Evolutionary conservation across 2,888 invertebrate species (phyloP).

Genomic region (Melieria omissa): DNA sequence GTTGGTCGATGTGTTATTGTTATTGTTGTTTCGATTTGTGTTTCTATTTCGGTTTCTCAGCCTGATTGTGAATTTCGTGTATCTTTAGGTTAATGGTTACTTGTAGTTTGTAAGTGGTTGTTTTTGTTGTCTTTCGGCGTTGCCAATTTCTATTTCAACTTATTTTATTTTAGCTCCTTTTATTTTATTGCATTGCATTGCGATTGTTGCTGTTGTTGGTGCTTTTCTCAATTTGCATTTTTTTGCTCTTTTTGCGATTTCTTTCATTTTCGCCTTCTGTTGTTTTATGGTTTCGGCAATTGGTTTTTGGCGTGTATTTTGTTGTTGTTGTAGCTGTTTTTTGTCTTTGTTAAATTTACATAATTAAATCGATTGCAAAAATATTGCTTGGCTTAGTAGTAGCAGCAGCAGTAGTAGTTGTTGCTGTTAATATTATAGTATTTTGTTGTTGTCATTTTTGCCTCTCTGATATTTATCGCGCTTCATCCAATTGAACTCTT

Average conservation of each 20-base stretch:
- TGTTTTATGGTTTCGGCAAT: conserved; percentile 1
- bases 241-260: conserved; percentile 9
- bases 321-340: conserved; percentile 9
- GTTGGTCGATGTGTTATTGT: too few relatives aligned
- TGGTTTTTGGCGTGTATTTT: conserved; percentile 7
- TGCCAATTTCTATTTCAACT: not conserved
- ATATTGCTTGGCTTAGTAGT: not conserved
- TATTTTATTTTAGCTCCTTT: not conserved
- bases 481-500: not conserved
- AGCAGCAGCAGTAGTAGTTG: not conserved
- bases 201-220: too few relatives aligned
- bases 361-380: conserved; percentile 43
- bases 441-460: too few relatives aligned
- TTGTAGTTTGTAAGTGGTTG: not conserved
- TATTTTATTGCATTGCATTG: not conserved
- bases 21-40: not conserved
- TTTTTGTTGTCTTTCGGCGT: not conserved
- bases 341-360: conserved; percentile 35
- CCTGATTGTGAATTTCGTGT: conserved; percentile 1
- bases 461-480: too few relatives aligned
- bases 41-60: not conserved
- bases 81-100: conserved; percentile 13
- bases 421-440: not conserved
- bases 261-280: not conserved
- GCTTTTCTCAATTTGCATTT: conserved; percentile 19